Base-by-base conservation (phyloP, 2,888 invertebrate genomes). In the Drosophila neotestacea region DNA sequence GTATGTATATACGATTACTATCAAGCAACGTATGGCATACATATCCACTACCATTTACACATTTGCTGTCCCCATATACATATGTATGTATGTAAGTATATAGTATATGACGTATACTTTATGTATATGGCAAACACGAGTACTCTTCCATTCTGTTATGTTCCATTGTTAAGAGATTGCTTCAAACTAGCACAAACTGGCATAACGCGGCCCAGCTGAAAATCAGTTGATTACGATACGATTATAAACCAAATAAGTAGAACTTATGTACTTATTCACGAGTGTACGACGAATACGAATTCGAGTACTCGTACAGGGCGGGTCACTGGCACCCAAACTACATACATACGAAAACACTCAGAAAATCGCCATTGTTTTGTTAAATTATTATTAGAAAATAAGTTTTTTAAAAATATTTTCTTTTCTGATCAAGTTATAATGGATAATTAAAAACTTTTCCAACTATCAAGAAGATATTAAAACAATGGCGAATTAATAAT, bases 151-250 rank as follows among this genome's bases (percentile, higher is more conserved):
- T 56, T 58, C 55, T 9, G 16, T 48, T 32, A 32, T 52, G 42
- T 48, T 52, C 9, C 47, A 62, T 52, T 58, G 62, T 42, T 36
- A 46, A 44, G 13, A 34, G 42, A 64, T 59, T 16, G 60, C 56
- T 48, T 32, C 13, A 39, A 71, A 58, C 60, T 75, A 52, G 63
- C 73, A 63, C 68, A 76, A 73, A 70, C 68, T 76, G 79, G 81
- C 81, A 79, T 73, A 83, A 81, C 64, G 58, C 55, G 56, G 16
- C 56, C 46, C 54, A 42, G 36, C 58, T 54, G 56, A 39, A 72
- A 42, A 42, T 58, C 39, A 11, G 9, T 60, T 42, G 70, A 59
- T 50, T 34, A 6, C 48, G 5, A n/a, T 47, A 27, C 27, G 47
- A 47, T 61, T 62, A 55, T 55, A 59, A 36, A 38, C 61, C 44